A percentile compares a stretch with the other conserved stretches of the same genome.
Evolutionary conservation across 2,888 invertebrate species (phyloP).

Genomic region (Amphiduros pacificus): DNA sequence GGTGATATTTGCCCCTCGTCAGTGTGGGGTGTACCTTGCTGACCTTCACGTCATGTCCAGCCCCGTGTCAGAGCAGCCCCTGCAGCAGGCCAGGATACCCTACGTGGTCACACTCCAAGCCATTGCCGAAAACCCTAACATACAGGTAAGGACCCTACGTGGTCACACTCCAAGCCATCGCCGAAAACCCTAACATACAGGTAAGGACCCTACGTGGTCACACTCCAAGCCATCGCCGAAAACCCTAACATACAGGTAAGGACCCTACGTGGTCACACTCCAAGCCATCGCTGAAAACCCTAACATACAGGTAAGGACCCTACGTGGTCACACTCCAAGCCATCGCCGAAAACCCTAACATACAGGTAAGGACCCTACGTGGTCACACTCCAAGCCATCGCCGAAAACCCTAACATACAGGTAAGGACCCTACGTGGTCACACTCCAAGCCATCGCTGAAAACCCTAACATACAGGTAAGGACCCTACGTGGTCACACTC

Average conservation of each 20-base stretch:
- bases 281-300: slow-evolving; percentile 29
- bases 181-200: too few species aligned
- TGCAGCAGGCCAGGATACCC: slow-evolving; percentile 7
- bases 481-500: slow-evolving; percentile 15
- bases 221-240: slow-evolving; percentile 27
- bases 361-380: slow-evolving; percentile 23
- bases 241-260: slow-evolving; percentile 27
- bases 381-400: slow-evolving; percentile 24
- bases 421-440: slow-evolving; percentile 19
- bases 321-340: slow-evolving; percentile 20
- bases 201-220: slow-evolving; percentile 18
- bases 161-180: neutral
- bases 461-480: slow-evolving; percentile 27
- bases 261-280: slow-evolving; percentile 16
- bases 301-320: slow-evolving; percentile 24
- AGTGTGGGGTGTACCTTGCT: slow-evolving; percentile 42
- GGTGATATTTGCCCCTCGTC: slow-evolving; percentile 47
- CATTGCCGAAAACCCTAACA: slow-evolving; percentile 27
- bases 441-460: slow-evolving; percentile 27
- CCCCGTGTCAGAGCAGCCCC: slow-evolving; percentile 21
- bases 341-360: slow-evolving; percentile 27
- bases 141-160: slow-evolving; percentile 20
- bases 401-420: slow-evolving; percentile 29
- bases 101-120: slow-evolving; percentile 20
- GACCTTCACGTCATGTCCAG: slow-evolving; percentile 34